Conservation (phyloP, 2,113 vertebrate species). For the Semicossyphus pulcher region DNA sequence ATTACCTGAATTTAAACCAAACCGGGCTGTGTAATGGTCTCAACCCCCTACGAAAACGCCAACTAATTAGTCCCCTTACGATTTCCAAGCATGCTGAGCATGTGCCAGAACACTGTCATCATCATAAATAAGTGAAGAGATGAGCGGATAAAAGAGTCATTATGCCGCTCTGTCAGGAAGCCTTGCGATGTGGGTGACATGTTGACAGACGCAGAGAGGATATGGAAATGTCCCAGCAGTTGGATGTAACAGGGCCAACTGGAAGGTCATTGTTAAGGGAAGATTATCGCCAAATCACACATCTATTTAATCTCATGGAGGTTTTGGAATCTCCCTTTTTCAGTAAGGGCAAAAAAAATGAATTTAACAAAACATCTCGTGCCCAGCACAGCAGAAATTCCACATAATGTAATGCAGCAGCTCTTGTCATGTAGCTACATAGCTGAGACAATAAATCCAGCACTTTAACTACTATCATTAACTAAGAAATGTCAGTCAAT, state of each 20-base stretch:
- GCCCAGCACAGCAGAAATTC: neutral
- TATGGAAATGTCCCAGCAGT: constrained; percentile 37
- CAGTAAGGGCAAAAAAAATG: no score
- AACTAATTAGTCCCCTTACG: constrained; percentile 79
- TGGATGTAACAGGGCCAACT: constrained; percentile 1
- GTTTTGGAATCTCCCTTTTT: no score
- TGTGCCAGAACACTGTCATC: constrained; percentile 68
- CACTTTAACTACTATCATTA: no score
- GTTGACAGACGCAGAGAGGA: constrained; percentile 42
- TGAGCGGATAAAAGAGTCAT: constrained; percentile 74
- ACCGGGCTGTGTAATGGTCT: constrained; percentile 35
- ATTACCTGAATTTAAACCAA: constrained; percentile 68
- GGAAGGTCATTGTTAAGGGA: constrained; percentile 24
- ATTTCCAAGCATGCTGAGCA: constrained; percentile 66
- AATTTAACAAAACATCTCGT: no score
- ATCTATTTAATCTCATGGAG: neutral
- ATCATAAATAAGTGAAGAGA: constrained; percentile 81
- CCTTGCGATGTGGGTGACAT: constrained; percentile 43
- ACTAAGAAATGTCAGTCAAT: no score
- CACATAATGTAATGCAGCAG: no score
- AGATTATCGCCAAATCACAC: neutral
- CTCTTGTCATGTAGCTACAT: no score
- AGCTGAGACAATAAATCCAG: no score
- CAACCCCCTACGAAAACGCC: constrained; percentile 38
- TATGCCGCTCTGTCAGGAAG: constrained; percentile 58